Conservation (phyloP, 2,113 vertebrate genomes). For the Clarias macrocephalus region DNA sequence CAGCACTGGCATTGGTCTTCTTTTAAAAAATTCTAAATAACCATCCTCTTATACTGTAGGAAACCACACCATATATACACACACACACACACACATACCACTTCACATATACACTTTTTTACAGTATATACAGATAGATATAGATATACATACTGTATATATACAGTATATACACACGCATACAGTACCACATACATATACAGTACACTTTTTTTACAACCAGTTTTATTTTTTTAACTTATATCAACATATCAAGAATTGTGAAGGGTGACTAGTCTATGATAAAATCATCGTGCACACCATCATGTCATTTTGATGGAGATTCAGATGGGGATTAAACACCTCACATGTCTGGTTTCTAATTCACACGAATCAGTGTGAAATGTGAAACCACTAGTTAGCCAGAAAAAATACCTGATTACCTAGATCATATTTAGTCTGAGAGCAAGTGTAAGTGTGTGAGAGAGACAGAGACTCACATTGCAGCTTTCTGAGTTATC, state of each 20-base stretch:
- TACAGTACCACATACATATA: too few species aligned
- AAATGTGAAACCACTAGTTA: background rate
- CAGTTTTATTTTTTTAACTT: background rate
- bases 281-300: background rate
- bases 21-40: too few species aligned
- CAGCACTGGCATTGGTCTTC: too few species aligned
- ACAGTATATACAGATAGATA: too few species aligned
- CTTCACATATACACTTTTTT: too few species aligned
- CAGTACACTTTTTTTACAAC: too few species aligned
- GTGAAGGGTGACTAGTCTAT: background rate
- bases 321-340: background rate
- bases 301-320: background rate
- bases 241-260: background rate
- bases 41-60: too few species aligned
- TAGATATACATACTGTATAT: too few species aligned
- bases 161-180: too few species aligned
- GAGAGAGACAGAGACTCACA: slow-evolving; percentile 74
- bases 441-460: background rate
- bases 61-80: too few species aligned
- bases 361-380: background rate
- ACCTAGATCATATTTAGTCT: background rate
- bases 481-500: slow-evolving; percentile 90
- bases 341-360: background rate
- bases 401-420: too few species aligned
- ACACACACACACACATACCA: too few species aligned